phyloP scores from a whole-genome alignment of 2,888 invertebrate species.

The Nephrotoma flavescens region DNA sequence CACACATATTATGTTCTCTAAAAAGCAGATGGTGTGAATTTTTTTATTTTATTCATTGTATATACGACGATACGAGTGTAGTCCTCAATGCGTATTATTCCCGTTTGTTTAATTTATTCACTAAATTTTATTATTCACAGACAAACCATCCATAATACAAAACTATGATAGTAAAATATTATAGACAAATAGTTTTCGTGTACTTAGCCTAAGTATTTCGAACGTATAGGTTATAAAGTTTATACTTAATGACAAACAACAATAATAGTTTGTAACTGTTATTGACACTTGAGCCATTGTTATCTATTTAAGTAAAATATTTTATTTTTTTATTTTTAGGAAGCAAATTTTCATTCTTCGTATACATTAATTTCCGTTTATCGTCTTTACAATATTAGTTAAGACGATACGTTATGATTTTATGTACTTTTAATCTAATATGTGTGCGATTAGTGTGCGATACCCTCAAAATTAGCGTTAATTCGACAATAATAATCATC shows the following conservation, averaged over 20 bases:
- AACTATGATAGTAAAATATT: not conserved
- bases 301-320: not conserved
- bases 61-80: not conserved
- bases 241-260: not conserved
- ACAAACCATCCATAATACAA: not conserved
- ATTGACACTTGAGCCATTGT: not conserved
- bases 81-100: not conserved
- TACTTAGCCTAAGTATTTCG: not conserved
- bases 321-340: not conserved
- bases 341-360: not conserved
- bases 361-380: not conserved
- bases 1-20: not conserved
- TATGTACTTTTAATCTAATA: too few relatives aligned
- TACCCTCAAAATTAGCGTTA: too few relatives aligned
- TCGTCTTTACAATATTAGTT: not conserved
- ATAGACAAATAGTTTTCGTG: not conserved
- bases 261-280: not conserved
- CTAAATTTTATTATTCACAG: not conserved
- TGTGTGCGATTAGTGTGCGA: too few relatives aligned
- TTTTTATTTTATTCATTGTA: not conserved
- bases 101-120: not conserved
- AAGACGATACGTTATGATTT: too few relatives aligned
- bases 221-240: not conserved
- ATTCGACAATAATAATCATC: not conserved
- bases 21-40: not conserved